These are phyloP conservation scores for Cisticola juncidis DNA, from an alignment of 2,113 vertebrate genomes.

Conservation along the genomic window DNA sequence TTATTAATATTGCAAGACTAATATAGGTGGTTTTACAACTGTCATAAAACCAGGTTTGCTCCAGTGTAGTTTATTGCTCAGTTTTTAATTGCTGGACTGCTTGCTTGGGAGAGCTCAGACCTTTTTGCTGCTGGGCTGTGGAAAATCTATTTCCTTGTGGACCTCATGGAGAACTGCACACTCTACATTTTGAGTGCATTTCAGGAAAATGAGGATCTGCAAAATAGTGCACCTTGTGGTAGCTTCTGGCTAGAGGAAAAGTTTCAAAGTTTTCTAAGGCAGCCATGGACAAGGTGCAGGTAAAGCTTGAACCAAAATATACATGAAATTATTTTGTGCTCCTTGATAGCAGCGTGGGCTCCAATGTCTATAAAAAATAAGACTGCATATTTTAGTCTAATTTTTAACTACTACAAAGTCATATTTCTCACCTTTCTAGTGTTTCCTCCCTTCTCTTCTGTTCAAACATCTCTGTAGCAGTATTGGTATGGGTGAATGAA, in stretches of 20 bases:
- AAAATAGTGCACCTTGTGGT: background rate
- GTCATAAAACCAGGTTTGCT: conserved; percentile 14
- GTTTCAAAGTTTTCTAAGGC: background rate
- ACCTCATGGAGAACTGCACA: background rate
- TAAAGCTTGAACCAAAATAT: background rate
- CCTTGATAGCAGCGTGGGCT: background rate
- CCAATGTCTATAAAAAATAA: background rate
- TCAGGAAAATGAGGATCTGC: background rate
- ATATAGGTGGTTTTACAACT: background rate
- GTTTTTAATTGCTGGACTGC: background rate
- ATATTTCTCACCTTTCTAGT: background rate
- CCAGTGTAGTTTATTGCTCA: background rate
- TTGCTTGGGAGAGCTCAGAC: background rate
- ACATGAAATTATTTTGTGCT: background rate
- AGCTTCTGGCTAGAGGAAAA: background rate
- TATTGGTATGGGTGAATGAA: background rate
- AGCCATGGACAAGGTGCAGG: background rate
- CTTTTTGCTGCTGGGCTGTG: background rate
- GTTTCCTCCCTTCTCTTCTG: background rate
- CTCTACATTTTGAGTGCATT: background rate
- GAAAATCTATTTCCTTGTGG: background rate
- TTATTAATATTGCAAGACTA: conserved; percentile 15
- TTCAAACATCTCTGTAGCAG: background rate
- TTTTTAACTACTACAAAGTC: background rate
- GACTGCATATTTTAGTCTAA: background rate